Base-by-base conservation (phyloP, 2,113 vertebrate species). In the Drymodes brunneopygia region DNA sequence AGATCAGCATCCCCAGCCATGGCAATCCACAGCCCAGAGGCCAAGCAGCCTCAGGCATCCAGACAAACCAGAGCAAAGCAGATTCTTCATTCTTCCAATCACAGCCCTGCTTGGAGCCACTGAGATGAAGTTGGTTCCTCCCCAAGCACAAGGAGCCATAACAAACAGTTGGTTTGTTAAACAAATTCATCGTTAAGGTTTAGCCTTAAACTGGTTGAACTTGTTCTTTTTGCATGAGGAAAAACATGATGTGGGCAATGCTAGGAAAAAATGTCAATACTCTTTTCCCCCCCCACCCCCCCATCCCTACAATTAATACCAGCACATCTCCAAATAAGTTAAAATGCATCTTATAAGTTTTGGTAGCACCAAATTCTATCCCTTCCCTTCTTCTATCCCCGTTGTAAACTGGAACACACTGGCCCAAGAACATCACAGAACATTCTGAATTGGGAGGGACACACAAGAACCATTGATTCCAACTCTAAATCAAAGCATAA, bases 311-410 rank as follows among this genome's bases (percentile, higher is more conserved):
- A 48, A 24, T 56, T 70, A 85, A 93, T 45, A 90, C 44, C 80
- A 88, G 60, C 67, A 87, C 66, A 90, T 64, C 38, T 93, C 85
- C 64, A 94, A 87, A 75, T 75, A 71, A 92, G 71, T 91, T 93
- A 72, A n/a, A 86, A 91, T 1, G 1, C 80, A 45, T 64, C 42
- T 74, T 69, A 1, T 25, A 77, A 87, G 72, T 93, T 92, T 95
- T 57, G 93, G 84, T 95, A 97, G 98, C 97, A 98, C 97, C 97
- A 95, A 83, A 85, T 96, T 93, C 78, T 82, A 48, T 88, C 81
- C 66, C 88, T 88, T 80, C 92, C 87, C 66, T 96, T 94, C 88
- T 90, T 73, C 92, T 90, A 92, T 74, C 74, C 87, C 91, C 67
- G 3, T 45, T 33, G 83, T 91, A 85, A 96, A 90, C 56, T 73